A percentile compares a stretch with the other conserved stretches of the same genome.
These are phyloP conservation scores for Helarctos malayanus DNA, from an alignment of 2,797 vertebrate genomes.

Conservation along the genomic window DNA sequence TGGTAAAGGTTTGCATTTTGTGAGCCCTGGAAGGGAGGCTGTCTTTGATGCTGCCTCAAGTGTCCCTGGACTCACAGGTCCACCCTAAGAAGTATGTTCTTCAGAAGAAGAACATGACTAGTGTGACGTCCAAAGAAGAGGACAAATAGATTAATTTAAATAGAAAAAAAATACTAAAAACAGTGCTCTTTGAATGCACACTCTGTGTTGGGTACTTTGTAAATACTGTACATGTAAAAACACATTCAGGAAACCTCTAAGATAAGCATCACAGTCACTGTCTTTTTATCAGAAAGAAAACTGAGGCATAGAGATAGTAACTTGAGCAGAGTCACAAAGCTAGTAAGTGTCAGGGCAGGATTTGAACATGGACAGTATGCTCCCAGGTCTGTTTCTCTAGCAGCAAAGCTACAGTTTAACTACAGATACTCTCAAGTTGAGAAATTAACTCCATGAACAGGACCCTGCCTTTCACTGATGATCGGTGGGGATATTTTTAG, in stretches of 20 bases:
- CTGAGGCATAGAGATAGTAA: not conserved
- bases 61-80: constrained; percentile 49
- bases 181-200: not conserved
- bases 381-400: not conserved
- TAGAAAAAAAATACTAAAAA: not conserved
- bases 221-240: not conserved
- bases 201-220: not conserved
- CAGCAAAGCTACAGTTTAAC: not conserved
- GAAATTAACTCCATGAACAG: not conserved
- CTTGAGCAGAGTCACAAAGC: not conserved
- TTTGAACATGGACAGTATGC: not conserved
- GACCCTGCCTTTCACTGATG: not conserved
- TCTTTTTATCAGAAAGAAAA: not conserved
- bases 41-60: constrained; percentile 64
- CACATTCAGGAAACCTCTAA: not conserved
- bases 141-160: constrained; percentile 21
- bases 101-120: constrained; percentile 26
- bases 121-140: constrained; percentile 9
- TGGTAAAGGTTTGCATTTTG: constrained; percentile 66
- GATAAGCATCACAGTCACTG: not conserved
- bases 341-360: not conserved
- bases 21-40: constrained; percentile 60
- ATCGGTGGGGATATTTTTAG: not conserved
- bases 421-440: not conserved
- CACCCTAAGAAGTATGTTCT: constrained; percentile 19